Evolutionary conservation across 1,140 invertebrate species (phyloP).

Genomic region (Scaptodrosophila lebanonensis): DNA sequence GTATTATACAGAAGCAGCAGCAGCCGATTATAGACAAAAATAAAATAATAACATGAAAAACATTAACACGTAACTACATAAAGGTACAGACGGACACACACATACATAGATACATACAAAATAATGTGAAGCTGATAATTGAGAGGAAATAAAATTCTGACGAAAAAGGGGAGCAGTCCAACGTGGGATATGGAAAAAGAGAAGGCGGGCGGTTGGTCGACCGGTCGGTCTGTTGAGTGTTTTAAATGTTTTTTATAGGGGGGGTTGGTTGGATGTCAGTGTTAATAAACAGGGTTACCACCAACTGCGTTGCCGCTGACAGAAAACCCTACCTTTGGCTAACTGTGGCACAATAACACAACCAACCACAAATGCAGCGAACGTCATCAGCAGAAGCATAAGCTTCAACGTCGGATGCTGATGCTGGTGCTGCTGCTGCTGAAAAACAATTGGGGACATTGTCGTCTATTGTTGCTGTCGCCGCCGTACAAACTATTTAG

Average conservation of each 20-base stretch:
- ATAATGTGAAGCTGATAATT: constrained; percentile 47
- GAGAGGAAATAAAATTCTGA: constrained; percentile 41
- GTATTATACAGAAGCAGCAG: constrained; percentile 40
- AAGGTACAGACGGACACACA: constrained; percentile 45
- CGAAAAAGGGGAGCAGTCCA: constrained; percentile 5
- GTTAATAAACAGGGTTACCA: constrained; percentile 40
- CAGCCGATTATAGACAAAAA: constrained; percentile 37
- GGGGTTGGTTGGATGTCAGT: constrained; percentile 25
- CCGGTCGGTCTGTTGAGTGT: background rate
- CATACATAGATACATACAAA: too few relatives aligned
- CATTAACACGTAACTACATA: constrained; percentile 68
- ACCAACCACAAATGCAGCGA: background rate
- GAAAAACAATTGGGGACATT: constrained; percentile 29
- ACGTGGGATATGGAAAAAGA: too few relatives aligned
- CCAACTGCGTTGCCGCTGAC: background rate
- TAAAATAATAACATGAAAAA: constrained; percentile 70
- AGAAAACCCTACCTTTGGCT: background rate
- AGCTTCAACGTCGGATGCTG: too few relatives aligned
- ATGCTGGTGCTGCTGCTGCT: too few relatives aligned
- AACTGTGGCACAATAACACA: constrained; percentile 18
- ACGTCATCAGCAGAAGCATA: too few relatives aligned
- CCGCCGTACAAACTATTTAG: constrained; percentile 44
- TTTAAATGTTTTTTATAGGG: constrained; percentile 5
- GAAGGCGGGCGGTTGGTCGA: constrained; percentile 1
- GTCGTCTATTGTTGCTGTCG: constrained; percentile 36